These are phyloP conservation scores for Oligia latruncula DNA, from an alignment of 2,888 invertebrate genomes.

Conservation along the genomic window DNA sequence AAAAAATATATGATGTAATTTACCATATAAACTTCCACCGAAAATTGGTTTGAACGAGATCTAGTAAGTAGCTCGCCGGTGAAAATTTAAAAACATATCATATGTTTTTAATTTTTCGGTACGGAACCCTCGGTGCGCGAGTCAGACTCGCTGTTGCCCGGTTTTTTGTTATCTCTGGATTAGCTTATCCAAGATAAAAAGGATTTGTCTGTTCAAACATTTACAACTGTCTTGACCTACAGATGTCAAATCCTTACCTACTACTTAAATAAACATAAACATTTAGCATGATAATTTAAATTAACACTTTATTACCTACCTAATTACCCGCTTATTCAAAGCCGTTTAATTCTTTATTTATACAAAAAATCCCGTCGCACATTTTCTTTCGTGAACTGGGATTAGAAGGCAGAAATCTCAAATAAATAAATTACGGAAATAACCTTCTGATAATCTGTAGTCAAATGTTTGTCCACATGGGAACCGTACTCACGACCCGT, in stretches of 20 bases:
- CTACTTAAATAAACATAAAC: neutral
- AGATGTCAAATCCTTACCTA: neutral
- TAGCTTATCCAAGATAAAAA: neutral
- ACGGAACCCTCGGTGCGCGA: too few relatives aligned
- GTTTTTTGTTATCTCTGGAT: too few relatives aligned
- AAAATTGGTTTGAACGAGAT: too few relatives aligned
- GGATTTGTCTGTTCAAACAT: conserved; percentile 6
- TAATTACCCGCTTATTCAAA: neutral
- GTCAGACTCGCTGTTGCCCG: too few relatives aligned
- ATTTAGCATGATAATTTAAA: neutral
- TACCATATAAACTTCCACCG: too few relatives aligned
- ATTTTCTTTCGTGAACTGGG: neutral
- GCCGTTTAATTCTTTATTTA: neutral
- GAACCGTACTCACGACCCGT: neutral
- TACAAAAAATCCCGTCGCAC: neutral
- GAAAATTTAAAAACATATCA: too few relatives aligned
- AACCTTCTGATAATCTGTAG: neutral
- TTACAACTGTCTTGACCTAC: conserved; percentile 5
- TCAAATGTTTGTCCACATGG: conserved; percentile 7
- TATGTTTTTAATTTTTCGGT: too few relatives aligned
- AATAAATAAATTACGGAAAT: neutral
- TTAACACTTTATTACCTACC: neutral
- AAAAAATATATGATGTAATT: too few relatives aligned
- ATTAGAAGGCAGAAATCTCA: neutral
- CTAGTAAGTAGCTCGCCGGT: too few relatives aligned